Evolutionary conservation across 1,140 invertebrate species (phyloP).

Genomic region (Pararge aegeria): DNA sequence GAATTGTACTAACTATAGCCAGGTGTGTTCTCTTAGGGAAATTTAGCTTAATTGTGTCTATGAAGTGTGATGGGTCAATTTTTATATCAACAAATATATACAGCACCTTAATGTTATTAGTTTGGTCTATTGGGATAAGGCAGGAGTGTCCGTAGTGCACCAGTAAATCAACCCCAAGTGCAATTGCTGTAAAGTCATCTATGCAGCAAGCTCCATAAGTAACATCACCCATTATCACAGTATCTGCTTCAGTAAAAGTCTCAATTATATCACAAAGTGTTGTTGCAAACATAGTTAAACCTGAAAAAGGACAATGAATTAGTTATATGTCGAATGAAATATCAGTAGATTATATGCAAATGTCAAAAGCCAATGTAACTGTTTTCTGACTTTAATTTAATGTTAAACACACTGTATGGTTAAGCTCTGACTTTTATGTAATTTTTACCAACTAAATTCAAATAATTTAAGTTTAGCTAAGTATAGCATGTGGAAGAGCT

Average conservation of each 20-base stretch:
- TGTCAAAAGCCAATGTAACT: no score
- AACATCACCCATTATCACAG: constrained; percentile 99
- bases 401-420: no score
- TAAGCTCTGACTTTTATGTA: no score
- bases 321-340: constrained; percentile 3
- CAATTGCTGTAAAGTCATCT: constrained; percentile 97
- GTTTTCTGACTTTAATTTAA: no score
- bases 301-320: constrained; percentile 46
- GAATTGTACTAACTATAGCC: constrained; percentile 96
- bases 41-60: constrained; percentile 93
- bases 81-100: constrained; percentile 98
- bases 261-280: constrained; percentile 97
- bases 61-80: constrained; percentile 95
- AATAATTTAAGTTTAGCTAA: no score
- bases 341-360: not conserved
- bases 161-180: constrained; percentile 94
- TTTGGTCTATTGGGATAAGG: constrained; percentile 96
- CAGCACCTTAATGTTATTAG: constrained; percentile 92
- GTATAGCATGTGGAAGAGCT: no score
- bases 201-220: constrained; percentile 99
- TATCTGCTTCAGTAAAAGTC: constrained; percentile 94
- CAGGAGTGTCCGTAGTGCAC: constrained; percentile 99
- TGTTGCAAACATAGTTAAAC: constrained; percentile 93
- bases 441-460: no score
- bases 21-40: constrained; percentile 85